phyloP scores from a whole-genome alignment of 2,797 vertebrate genomes.

The Acanthiza pusilla region DNA sequence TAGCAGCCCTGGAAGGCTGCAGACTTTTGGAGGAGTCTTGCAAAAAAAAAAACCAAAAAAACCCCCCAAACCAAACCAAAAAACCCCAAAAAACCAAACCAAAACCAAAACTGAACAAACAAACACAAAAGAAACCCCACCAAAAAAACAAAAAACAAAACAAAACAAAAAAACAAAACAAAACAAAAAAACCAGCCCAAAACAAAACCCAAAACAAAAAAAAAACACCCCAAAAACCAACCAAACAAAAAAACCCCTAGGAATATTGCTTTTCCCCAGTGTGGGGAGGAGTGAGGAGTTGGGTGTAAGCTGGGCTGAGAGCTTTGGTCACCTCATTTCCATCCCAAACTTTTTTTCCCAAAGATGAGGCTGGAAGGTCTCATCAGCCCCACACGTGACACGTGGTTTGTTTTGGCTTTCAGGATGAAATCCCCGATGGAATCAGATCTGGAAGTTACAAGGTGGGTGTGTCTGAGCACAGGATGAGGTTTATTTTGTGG shows the following conservation, averaged over 20 bases:
- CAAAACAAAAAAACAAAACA: background rate
- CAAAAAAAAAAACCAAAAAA: background rate
- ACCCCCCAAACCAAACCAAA: background rate
- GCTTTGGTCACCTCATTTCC: background rate
- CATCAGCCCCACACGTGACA: rapidly evolving
- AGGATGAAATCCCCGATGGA: slow-evolving; percentile 88
- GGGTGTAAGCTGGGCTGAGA: background rate
- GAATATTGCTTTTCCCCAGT: background rate
- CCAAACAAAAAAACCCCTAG: background rate
- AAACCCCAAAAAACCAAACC: too few species aligned
- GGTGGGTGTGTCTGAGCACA: slow-evolving; percentile 45
- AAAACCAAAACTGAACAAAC: too few species aligned
- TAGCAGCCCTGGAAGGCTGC: background rate
- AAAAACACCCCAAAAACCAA: background rate
- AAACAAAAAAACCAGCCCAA: background rate
- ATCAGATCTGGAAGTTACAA: slow-evolving; percentile 79
- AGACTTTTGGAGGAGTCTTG: background rate
- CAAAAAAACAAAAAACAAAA: background rate
- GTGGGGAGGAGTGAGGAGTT: background rate
- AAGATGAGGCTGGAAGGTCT: background rate
- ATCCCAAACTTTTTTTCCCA: background rate
- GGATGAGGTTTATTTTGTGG: rapidly evolving
- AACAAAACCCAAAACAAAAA: background rate
- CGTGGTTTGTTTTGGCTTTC: background rate
- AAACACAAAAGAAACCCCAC: background rate